A percentile compares a stretch with the other conserved stretches of the same genome.
phyloP scores from a whole-genome alignment of 2,888 invertebrate species.

The Brachypalpus laphriformis region DNA sequence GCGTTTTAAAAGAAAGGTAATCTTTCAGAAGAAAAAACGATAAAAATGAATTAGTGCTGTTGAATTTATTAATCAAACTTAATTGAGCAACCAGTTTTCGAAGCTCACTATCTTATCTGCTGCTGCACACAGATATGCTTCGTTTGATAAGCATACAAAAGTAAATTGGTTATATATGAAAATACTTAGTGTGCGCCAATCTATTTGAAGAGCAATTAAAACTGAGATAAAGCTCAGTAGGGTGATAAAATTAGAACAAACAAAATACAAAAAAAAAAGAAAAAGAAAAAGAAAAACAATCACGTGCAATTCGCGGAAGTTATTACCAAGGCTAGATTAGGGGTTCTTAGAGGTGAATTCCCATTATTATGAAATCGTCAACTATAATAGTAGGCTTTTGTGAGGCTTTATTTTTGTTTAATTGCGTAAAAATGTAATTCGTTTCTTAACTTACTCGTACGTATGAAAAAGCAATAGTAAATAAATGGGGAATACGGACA shows the following conservation, averaged over 20 bases:
- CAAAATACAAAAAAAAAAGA: neutral
- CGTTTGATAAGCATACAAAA: slow-evolving; percentile 4
- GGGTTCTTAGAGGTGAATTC: neutral
- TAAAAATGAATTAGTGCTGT: neutral
- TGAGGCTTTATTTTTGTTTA: no score
- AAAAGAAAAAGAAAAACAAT: neutral
- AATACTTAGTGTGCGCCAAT: neutral
- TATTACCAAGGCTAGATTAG: slow-evolving; percentile 3
- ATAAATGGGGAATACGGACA: no score
- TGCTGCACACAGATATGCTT: slow-evolving; percentile 5
- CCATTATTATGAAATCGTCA: neutral
- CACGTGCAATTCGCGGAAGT: slow-evolving; percentile 5
- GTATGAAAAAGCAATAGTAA: no score
- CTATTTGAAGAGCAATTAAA: neutral
- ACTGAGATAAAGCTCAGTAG: neutral
- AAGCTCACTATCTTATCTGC: neutral
- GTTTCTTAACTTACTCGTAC: no score
- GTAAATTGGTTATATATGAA: neutral
- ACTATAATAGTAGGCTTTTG: no score
- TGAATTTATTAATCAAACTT: neutral
- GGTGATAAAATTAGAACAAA: neutral
- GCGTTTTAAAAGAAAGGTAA: no score
- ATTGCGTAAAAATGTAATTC: no score
- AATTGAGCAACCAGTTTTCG: neutral
- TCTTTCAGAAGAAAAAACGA: neutral